These are phyloP conservation scores for Gyps fulvus DNA, from an alignment of 2,113 vertebrate genomes.

Conservation along the genomic window DNA sequence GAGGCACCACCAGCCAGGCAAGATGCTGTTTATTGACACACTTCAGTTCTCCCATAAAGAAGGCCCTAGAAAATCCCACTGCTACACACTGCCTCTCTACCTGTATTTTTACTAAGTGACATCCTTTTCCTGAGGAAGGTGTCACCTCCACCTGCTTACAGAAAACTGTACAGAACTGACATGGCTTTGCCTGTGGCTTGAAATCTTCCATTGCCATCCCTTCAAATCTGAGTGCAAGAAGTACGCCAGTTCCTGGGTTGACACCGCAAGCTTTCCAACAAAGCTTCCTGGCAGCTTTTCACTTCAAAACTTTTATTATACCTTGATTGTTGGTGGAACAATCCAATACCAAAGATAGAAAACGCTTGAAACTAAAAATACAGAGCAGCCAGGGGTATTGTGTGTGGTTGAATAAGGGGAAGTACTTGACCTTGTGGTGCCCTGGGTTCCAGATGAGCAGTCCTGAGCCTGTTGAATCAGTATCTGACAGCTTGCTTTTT, in stretches of 20 bases:
- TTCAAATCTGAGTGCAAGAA: neutral
- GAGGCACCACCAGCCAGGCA: neutral
- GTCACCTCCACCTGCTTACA: neutral
- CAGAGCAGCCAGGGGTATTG: neutral
- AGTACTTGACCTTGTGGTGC: conserved; percentile 15
- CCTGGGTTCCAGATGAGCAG: conserved; percentile 36
- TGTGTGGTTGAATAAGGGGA: conserved; percentile 40
- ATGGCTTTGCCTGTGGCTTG: neutral
- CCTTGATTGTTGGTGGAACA: neutral
- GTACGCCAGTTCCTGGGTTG: accelerated
- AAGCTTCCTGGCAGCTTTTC: neutral
- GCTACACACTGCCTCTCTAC: neutral
- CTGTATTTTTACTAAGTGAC: neutral
- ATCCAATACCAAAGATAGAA: neutral
- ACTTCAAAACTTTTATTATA: neutral
- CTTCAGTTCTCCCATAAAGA: neutral
- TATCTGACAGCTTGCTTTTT: neutral
- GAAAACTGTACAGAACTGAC: neutral
- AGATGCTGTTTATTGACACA: neutral
- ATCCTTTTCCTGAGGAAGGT: neutral
- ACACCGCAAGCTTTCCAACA: neutral
- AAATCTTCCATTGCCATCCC: neutral
- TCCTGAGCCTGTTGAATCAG: neutral
- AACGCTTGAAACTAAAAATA: neutral
- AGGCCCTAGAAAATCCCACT: neutral